These are phyloP conservation scores for chimpanzee (Pan troglodytes) DNA, from an alignment of 2,113 vertebrate species.

Conservation along the genomic window NHGRI_mPanTro3-v2.1_pri NC_072408.2:117910001-117910500, in stretches of 20 bases:
- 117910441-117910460: background rate
- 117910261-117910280: background rate
- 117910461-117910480: background rate
- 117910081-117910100: background rate
- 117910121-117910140: background rate
- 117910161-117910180: background rate
- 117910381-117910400: slow-evolving; percentile 45
- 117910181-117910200: background rate
- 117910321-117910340: slow-evolving; percentile 41
- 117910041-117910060: background rate
- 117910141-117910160: background rate
- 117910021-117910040: background rate
- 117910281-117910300: background rate
- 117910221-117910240: background rate
- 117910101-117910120: background rate
- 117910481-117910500: background rate
- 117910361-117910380: slow-evolving; percentile 62
- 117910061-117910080: background rate
- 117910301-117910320: background rate
- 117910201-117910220: background rate
- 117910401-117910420: background rate
- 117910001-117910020: background rate
- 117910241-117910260: slow-evolving; percentile 35
- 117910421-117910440: background rate
- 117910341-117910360: background rate